phyloP scores from a whole-genome alignment of 2,888 invertebrate genomes.

The Dryomyza anilis region DNA sequence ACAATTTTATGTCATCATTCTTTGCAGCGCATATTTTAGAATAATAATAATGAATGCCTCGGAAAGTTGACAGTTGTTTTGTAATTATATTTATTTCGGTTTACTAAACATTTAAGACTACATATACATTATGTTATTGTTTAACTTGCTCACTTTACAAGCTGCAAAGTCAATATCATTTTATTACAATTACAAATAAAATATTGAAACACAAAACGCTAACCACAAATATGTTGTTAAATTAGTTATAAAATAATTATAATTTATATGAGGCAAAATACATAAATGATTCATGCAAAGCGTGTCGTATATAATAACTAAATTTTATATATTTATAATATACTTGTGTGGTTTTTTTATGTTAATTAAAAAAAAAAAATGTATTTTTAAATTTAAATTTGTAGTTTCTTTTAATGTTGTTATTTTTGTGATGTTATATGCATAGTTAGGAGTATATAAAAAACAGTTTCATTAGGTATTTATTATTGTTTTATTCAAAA shows the following conservation, averaged over 20 bases:
- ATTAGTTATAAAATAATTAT: not conserved
- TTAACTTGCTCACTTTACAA: constrained; percentile 17
- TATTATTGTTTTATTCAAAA: constrained; percentile 18
- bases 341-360: no score
- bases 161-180: constrained; percentile 5
- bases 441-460: constrained; percentile 17
- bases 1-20: no score
- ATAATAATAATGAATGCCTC: not conserved
- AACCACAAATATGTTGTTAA: constrained; percentile 2
- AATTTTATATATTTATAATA: no score
- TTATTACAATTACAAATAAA: not conserved
- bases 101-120: constrained; percentile 25
- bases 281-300: not conserved
- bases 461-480: constrained; percentile 21
- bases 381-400: not conserved
- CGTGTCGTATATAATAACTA: no score
- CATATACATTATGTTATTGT: constrained; percentile 17
- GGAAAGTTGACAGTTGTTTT: not conserved
- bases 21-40: no score
- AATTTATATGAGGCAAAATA: no score
- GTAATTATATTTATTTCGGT: constrained; percentile 15
- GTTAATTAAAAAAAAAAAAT: not conserved
- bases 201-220: constrained; percentile 11
- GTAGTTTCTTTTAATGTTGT: not conserved
- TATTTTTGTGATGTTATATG: no score